These are phyloP conservation scores for Yponomeuta plumbellus DNA, from an alignment of 2,888 invertebrate genomes.

Conservation along the genomic window DNA sequence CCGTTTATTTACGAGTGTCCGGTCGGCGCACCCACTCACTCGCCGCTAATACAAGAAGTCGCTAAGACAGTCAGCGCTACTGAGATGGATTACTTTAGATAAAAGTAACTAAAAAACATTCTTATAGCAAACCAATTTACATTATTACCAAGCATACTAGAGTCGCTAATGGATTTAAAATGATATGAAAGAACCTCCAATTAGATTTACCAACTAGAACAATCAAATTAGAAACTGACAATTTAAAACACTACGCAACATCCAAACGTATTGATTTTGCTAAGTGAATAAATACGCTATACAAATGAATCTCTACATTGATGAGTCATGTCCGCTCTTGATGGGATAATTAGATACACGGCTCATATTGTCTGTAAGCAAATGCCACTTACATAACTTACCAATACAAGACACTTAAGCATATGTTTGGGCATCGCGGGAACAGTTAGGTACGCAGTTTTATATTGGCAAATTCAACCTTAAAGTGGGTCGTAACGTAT, in stretches of 20 bases:
- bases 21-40: conserved; percentile 55
- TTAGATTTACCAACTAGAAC: conserved; percentile 19
- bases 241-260: background rate
- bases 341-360: conserved; percentile 14
- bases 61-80: conserved; percentile 31
- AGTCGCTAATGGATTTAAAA: conserved; percentile 53
- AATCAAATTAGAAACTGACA: conserved; percentile 1
- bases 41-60: conserved; percentile 49
- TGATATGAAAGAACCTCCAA: conserved; percentile 34
- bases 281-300: conserved; percentile 14
- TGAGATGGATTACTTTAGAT: conserved; percentile 62
- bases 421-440: background rate
- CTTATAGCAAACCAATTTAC: conserved; percentile 56
- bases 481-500: conserved; percentile 28
- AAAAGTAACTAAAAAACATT: conserved; percentile 54
- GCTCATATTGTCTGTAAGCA: background rate
- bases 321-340: conserved; percentile 11
- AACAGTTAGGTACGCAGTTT: conserved; percentile 8
- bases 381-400: conserved; percentile 2
- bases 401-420: conserved; percentile 4
- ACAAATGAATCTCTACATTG: conserved; percentile 14
- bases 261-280: conserved; percentile 8
- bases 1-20: conserved; percentile 56
- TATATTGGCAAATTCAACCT: conserved; percentile 13
- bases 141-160: conserved; percentile 41